Conservation (phyloP, 2,113 vertebrate species). For the Mohoua ochrocephala region DNA sequence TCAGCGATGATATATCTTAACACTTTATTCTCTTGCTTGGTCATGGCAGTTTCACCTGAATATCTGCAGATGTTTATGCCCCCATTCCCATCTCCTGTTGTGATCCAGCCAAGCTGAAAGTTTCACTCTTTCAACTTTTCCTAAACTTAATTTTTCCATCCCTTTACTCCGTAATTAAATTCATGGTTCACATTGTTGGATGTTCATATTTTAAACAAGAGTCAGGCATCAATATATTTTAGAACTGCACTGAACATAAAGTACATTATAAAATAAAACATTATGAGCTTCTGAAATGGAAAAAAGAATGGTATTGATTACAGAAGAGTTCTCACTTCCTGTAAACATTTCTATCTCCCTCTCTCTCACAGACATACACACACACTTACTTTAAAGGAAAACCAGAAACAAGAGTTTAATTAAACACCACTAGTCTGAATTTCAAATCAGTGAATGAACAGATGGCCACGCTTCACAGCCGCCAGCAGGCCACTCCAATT, state of each 20-base stretch:
- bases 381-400: conserved; percentile 15
- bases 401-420: conserved; percentile 40
- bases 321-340: conserved; percentile 44
- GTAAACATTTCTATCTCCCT: conserved; percentile 32
- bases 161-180: conserved; percentile 9
- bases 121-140: neutral
- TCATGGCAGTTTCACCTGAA: neutral
- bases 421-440: conserved; percentile 39
- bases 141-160: neutral
- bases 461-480: neutral
- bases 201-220: conserved; percentile 7
- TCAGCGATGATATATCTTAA: neutral
- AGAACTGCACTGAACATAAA: conserved; percentile 18
- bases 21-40: neutral
- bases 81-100: neutral
- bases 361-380: neutral
- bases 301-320: conserved; percentile 58
- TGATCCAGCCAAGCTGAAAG: neutral
- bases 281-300: conserved; percentile 54
- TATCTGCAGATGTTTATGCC: neutral
- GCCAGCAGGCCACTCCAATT: conserved; percentile 8
- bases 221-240: conserved; percentile 12
- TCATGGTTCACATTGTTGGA: neutral
- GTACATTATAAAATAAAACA: conserved; percentile 37
- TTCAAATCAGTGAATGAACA: conserved; percentile 22